Evolutionary conservation across 1,140 invertebrate genomes (phyloP).

Genomic region (Delia radicum): DNA sequence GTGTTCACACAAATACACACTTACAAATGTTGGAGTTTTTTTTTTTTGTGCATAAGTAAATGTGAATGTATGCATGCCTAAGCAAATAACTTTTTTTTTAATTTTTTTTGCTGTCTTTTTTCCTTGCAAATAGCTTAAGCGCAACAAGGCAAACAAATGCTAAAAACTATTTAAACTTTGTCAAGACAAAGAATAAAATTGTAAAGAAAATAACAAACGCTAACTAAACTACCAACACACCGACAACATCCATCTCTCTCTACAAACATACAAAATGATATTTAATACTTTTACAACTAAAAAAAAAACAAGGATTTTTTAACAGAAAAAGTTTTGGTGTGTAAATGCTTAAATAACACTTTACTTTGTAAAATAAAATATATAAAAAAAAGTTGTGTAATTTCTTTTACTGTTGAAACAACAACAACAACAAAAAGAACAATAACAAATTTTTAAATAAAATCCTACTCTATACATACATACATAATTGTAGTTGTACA

Average conservation of each 20-base stretch:
- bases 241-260: not conserved
- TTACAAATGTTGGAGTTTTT: not conserved
- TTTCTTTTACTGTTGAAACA: not conserved
- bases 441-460: no score
- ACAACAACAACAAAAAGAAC: not conserved
- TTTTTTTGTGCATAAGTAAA: not conserved
- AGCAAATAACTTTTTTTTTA: conserved; percentile 3
- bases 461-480: no score
- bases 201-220: not conserved
- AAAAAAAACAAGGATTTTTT: not conserved
- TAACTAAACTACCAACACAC: not conserved
- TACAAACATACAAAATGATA: not conserved
- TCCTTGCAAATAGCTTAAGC: conserved; percentile 1
- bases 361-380: not conserved
- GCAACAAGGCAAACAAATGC: not conserved
- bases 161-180: conserved; percentile 10
- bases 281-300: not conserved
- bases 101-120: not conserved
- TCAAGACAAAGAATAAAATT: not conserved
- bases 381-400: not conserved
- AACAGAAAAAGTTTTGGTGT: no score
- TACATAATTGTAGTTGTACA: no score
- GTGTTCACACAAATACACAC: not conserved
- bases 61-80: conserved; percentile 4
- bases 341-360: not conserved